These are phyloP conservation scores for Capromys pilorides DNA, from an alignment of 2,797 vertebrate genomes.

Conservation along the genomic window DNA sequence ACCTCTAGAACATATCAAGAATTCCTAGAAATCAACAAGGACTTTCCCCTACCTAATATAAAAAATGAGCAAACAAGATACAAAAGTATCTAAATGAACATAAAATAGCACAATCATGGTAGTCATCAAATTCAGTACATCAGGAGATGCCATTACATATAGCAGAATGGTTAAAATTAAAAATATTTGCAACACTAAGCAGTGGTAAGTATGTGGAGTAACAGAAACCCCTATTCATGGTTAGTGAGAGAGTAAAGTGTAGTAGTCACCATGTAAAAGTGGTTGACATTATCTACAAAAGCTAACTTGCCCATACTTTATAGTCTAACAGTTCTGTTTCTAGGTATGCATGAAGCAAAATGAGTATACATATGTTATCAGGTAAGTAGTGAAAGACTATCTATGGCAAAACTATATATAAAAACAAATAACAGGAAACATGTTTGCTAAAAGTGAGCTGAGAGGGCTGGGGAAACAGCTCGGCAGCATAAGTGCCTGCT, in stretches of 20 bases:
- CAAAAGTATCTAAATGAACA: constrained; percentile 14
- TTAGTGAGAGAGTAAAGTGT: neutral
- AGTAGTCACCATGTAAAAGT: neutral
- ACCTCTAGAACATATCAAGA: constrained; percentile 1
- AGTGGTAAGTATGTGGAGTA: neutral
- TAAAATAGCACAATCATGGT: neutral
- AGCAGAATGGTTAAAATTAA: constrained; percentile 26
- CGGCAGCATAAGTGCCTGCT: no score
- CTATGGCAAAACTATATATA: neutral
- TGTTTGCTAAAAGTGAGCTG: neutral
- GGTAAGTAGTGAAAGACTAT: neutral
- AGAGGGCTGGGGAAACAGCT: no score
- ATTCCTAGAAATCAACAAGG: neutral
- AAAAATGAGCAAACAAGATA: constrained; percentile 12
- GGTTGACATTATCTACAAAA: neutral
- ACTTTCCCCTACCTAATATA: neutral
- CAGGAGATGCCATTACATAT: neutral
- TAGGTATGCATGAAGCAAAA: neutral
- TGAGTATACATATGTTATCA: neutral
- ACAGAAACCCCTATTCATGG: neutral
- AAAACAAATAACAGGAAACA: neutral
- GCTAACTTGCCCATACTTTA: neutral
- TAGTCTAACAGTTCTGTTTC: neutral
- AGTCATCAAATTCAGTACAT: constrained; percentile 16
- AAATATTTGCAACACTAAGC: neutral